phyloP scores from a whole-genome alignment of 1,140 invertebrate species.

The Drosophila elegans region DNA sequence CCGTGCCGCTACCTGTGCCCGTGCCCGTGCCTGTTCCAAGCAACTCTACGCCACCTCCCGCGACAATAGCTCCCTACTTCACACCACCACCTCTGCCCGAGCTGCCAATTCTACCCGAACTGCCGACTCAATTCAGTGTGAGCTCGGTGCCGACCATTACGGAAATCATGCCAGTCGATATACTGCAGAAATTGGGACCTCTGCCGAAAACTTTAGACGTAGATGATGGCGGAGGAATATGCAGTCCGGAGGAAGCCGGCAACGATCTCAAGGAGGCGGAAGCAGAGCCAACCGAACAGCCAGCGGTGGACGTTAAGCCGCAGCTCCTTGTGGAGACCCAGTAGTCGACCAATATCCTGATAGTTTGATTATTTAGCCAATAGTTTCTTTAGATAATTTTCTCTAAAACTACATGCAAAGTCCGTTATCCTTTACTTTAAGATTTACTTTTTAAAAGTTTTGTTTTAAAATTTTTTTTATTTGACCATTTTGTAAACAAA shows the following conservation, averaged over 20 bases:
- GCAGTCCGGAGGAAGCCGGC: constrained; percentile 25
- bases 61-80: constrained; percentile 30
- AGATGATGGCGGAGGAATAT: constrained; percentile 32
- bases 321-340: constrained; percentile 45
- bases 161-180: constrained; percentile 72
- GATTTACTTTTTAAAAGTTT: constrained; percentile 11
- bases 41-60: constrained; percentile 9
- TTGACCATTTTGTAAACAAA: constrained; percentile 45
- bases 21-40: constrained; percentile 20
- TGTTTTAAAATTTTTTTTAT: constrained; percentile 8
- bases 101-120: constrained; percentile 16
- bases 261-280: constrained; percentile 36
- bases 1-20: constrained; percentile 22
- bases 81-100: constrained; percentile 62
- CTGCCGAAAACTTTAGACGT: constrained; percentile 67
- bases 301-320: constrained; percentile 11
- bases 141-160: constrained; percentile 54
- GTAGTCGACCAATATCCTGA: constrained; percentile 3
- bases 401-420: constrained; percentile 11
- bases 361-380: constrained; percentile 39
- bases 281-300: constrained; percentile 4
- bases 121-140: constrained; percentile 51
- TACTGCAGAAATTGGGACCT: constrained; percentile 64
- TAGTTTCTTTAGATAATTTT: constrained; percentile 50
- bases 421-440: constrained; percentile 13